Evolutionary conservation across 2,797 vertebrate species (phyloP).

Genomic region (Taeniopygia guttata): DNA sequence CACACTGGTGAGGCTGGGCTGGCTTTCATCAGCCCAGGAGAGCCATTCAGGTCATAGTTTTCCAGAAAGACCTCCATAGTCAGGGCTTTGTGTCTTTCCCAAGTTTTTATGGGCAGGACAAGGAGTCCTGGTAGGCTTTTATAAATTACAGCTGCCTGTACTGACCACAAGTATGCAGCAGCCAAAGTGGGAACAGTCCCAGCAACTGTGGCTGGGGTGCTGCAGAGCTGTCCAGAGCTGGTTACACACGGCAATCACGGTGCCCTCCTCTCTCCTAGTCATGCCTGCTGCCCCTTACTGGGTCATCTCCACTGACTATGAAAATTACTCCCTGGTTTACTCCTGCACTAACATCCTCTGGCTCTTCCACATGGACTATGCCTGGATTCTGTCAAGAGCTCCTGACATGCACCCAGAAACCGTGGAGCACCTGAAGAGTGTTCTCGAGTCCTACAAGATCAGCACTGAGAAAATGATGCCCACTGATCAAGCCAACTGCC

Average conservation of each 20-base stretch:
- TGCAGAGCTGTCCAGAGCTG: background rate
- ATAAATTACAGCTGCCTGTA: background rate
- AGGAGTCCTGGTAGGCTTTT: background rate
- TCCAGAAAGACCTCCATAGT: background rate
- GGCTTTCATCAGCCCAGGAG: background rate
- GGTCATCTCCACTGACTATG: constrained; percentile 90
- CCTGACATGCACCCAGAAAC: constrained; percentile 80
- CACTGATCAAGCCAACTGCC: constrained; percentile 84
- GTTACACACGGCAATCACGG: accelerated
- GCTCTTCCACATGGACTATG: constrained; percentile 86
- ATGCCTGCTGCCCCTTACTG: constrained; percentile 87
- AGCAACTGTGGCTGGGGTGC: background rate
- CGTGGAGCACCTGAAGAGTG: constrained; percentile 74
- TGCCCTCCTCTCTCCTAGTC: constrained; percentile 70
- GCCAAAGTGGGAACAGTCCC: background rate
- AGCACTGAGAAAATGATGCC: constrained; percentile 80
- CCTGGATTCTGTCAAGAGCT: constrained; percentile 86
- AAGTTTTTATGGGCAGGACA: background rate
- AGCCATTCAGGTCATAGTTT: background rate
- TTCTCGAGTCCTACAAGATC: constrained; percentile 82
- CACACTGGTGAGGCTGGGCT: background rate
- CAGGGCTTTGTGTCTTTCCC: background rate
- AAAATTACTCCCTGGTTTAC: constrained; percentile 85
- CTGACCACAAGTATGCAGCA: background rate
- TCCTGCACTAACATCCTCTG: constrained; percentile 86